Base-by-base conservation (phyloP, 1,140 invertebrate genomes). In the Halictus rubicundus region DNA sequence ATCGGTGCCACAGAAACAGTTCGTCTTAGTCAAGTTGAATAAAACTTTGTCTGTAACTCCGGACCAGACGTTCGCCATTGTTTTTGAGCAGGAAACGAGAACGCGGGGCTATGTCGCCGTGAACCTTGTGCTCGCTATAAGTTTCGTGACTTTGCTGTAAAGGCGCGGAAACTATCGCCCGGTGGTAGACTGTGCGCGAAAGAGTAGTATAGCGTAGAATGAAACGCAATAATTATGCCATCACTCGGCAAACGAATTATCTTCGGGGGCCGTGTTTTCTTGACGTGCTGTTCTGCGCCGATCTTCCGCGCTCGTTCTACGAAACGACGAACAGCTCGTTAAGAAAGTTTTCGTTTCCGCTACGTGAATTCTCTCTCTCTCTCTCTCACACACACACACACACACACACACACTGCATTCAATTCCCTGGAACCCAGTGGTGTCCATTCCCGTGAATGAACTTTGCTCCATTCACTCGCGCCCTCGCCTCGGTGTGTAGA, bases 311-410 rank as follows among this genome's bases (percentile, higher is more conserved):
- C 71, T 32, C 46, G 61, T 78, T 64, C 10, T 14, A 14, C 52
- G 68, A 72, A 54, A 64, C 23, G 69, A 54, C 23, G 69, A 78
- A 71, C 42, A 68, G 60, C 68, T 78, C 76, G 76, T 78, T 78
- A 78, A 78, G 68, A 64, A 78, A 78, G 68, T 78, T 78, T 72
- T 72, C 76, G 32, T 72, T 72, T 78, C 68, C 76, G 37, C 57
- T 32, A 57, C 69, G 76, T 23, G 68, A 23, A 32, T 16, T 14
- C 60, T 71, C 74, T 9, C 9, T 42, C 46, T 14, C 49, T 6
- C 3, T 7, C 12, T 10, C 14, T n/a, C n/a, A n/a, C n/a, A n/a
- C n/a, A n/a, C n/a, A n/a, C n/a, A n/a, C n/a, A n/a, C n/a, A n/a
- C n/a, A n/a, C n/a, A n/a, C n/a, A n/a, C n/a, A n/a, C n/a, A n/a